Percentiles rank a stretch among this genome's conserved stretches.
These are phyloP conservation scores for Rhyacophila evoluta DNA, from an alignment of 2,888 invertebrate genomes.

Conservation along the genomic window DNA sequence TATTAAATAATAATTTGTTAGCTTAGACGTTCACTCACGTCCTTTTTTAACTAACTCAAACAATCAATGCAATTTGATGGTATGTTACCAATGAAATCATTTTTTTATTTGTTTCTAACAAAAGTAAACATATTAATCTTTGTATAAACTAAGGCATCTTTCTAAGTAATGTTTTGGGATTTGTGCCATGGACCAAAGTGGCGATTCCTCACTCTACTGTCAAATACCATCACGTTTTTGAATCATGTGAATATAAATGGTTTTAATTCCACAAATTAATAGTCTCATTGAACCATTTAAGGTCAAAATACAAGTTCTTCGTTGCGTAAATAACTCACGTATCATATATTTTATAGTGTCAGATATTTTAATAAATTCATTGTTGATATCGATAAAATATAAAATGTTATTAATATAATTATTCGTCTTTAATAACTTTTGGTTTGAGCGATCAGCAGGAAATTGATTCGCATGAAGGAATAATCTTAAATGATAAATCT, in stretches of 20 bases:
- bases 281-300: background rate
- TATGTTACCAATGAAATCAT: background rate
- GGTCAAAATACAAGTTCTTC: no score
- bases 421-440: no score
- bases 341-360: no score
- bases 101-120: background rate
- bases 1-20: conserved; percentile 11
- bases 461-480: no score
- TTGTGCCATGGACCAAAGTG: background rate
- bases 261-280: background rate
- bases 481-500: no score
- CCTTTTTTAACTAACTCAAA: background rate
- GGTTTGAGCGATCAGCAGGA: no score
- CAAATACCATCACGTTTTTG: background rate
- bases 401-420: no score
- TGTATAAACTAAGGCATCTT: background rate
- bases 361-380: no score
- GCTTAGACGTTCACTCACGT: background rate
- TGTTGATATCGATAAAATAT: no score
- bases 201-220: background rate
- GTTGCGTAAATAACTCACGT: no score
- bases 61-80: background rate
- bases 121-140: background rate
- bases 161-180: background rate
- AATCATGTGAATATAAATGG: background rate